Base-by-base conservation (phyloP, 2,113 vertebrate genomes). In the Mustelus asterias region DNA sequence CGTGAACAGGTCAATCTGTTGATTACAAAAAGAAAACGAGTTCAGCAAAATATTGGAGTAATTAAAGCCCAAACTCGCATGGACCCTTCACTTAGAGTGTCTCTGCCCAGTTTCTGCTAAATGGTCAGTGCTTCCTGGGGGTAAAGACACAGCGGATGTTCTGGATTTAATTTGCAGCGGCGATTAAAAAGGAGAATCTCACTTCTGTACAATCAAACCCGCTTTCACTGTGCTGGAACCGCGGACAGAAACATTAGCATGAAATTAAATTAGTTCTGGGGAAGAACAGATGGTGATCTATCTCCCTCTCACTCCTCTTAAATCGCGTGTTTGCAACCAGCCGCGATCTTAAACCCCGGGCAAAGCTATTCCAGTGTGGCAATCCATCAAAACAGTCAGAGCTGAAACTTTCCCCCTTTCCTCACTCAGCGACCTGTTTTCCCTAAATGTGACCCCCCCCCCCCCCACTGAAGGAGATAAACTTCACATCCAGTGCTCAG, bases 401-500 rank as follows among this genome's bases (percentile, higher is more conserved):
- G 69, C 41, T 24, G 41, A 26, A 95, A 95, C 93, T 95, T 95
- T 95, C 67, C 44, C n/a, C 26, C 60, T 41, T 94, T 63, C 16
- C 2, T 8, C 41, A 76, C 54, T 0, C 11, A 24, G 80, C 24
- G 13, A 86, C 8, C 3, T 86, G 83, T 8, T 89, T 58, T 58
- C 29, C 8, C 10, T 44, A 41, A 8, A 48, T 29, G 26, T 24
- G 69, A 72, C 92, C 41, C n/a, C n/a, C n/a, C n/a, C n/a, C n/a
- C n/a, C n/a, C n/a, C n/a, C 9, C 44, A 33, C 48, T 65, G 48
- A 95, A 70, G 54, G 65, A 67, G 67, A 95, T 95, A 95, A 95
- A 95, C 67, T 95, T 94, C 93, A 70, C 70, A 70, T 4, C 37
- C 93, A 95, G 72, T 67, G 37, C 67, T 67, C 93, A 95, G 48